These are phyloP conservation scores for Heteromormyrus szaboi DNA, from an alignment of 2,797 vertebrate genomes.

Conservation along the genomic window DNA sequence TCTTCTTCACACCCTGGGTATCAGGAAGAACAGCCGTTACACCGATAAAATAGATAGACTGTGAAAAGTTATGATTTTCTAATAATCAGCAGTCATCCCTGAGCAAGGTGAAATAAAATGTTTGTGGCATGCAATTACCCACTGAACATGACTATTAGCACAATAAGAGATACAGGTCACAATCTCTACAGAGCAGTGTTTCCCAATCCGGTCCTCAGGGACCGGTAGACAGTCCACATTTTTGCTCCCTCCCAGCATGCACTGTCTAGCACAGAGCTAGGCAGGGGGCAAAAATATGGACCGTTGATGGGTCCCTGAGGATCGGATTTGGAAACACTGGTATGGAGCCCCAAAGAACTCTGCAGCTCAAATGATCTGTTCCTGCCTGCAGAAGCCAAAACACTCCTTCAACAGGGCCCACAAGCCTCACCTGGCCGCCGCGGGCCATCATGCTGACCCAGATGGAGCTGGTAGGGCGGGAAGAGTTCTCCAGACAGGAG, in stretches of 20 bases:
- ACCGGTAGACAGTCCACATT: neutral
- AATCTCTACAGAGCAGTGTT: neutral
- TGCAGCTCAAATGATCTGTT: neutral
- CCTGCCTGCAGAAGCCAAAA: neutral
- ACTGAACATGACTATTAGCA: neutral
- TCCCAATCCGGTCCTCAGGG: neutral
- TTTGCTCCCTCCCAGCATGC: neutral
- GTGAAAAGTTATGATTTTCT: neutral
- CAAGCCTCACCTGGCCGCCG: constrained; percentile 81
- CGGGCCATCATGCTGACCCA: constrained; percentile 99
- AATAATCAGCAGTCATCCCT: neutral
- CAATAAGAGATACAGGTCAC: neutral
- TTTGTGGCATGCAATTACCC: neutral
- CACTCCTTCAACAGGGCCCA: neutral
- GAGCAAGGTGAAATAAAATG: neutral
- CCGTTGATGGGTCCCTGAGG: neutral
- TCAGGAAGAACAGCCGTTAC: neutral
- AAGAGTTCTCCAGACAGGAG: constrained; percentile 95
- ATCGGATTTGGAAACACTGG: neutral
- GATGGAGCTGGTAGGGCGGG: constrained; percentile 94
- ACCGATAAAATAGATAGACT: neutral
- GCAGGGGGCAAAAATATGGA: neutral
- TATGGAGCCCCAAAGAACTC: neutral
- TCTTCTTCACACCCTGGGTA: constrained; percentile 89
- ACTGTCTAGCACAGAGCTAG: neutral